Evolutionary conservation across 1,140 invertebrate species (phyloP), one percentile per base, ranked within the genome.

Genomic region (Leptinotarsa undecemlineata): DNA sequence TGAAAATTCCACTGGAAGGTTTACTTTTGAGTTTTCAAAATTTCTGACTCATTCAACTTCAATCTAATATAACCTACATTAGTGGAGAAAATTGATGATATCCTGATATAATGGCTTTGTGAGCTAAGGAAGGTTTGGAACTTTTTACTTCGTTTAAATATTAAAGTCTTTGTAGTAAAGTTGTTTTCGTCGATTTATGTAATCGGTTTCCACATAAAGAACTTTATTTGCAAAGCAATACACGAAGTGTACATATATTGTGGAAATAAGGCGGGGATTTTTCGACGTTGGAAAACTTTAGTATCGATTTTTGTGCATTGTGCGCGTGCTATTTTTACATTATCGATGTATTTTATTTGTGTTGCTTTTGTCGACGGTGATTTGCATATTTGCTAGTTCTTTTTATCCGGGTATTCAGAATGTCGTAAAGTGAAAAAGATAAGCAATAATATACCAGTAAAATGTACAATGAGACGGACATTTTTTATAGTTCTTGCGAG

Each of bases 281-380:
- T 57, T 57, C 17, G n/a, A 0, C 51, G n/a, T 17, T 57, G 51
- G 13, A 57, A 57, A 14, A 17, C 14, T 57, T 17, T 57, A 5
- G 51, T n/a, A 57, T 57, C 51, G 51, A 57, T n/a, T 57, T 57
- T 57, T 57, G 51, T n/a, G 51, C 51, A 57, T 17, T 57, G 15
- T 57, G 51, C 4, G 51, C 51, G 51, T 57, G 51, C 51, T 57
- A 57, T 57, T 57, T 57, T 57, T 15, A 15, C 51, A 57, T 57
- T 57, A 15, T 57, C 17, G 15, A 57, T 57, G 17, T 4, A 57
- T 57, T 17, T 17, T 15, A 15, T 57, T 57, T 57, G n/a, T 57
- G n/a, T n/a, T 15, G 51, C 51, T 15, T 57, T 57, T 57, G 51
- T 57, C 51, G 51, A 57, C 33, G 51, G n/a, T 17, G 5, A 57